Conservation (phyloP, 2,113 vertebrate genomes). For the Thryonomys swinderianus region DNA sequence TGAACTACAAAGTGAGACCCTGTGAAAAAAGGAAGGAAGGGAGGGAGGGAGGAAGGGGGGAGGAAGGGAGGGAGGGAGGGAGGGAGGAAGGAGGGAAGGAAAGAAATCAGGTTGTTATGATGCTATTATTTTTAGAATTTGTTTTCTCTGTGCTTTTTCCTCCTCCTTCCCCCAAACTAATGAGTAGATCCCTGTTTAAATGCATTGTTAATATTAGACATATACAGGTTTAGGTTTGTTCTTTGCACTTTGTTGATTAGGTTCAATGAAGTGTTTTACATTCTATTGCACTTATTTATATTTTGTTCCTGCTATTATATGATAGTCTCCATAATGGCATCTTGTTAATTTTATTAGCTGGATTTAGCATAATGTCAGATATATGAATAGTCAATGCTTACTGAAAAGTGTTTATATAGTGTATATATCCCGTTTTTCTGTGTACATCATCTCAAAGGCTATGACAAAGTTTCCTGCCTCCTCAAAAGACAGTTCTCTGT, state of each 20-base stretch:
- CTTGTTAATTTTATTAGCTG: neutral
- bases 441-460: neutral
- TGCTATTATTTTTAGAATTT: neutral
- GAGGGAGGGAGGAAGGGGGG: no score
- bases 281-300: neutral
- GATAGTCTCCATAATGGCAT: neutral
- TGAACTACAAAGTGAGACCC: no score
- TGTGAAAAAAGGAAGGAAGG: no score
- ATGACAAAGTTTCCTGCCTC: neutral
- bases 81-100: no score
- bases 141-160: neutral
- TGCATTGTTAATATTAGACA: neutral
- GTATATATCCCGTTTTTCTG: neutral
- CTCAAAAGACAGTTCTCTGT: neutral
- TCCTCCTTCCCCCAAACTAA: neutral
- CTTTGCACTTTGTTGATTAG: neutral
- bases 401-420: neutral
- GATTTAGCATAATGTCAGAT: neutral
- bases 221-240: neutral
- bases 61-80: no score
- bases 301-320: neutral
- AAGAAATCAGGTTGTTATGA: neutral
- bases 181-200: neutral
- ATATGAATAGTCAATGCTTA: neutral
- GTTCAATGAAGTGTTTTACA: neutral